A percentile compares a stretch with the other conserved stretches of the same genome.
Conservation (phyloP, 2,797 vertebrate genomes). For the Neoniphon sammara region DNA sequence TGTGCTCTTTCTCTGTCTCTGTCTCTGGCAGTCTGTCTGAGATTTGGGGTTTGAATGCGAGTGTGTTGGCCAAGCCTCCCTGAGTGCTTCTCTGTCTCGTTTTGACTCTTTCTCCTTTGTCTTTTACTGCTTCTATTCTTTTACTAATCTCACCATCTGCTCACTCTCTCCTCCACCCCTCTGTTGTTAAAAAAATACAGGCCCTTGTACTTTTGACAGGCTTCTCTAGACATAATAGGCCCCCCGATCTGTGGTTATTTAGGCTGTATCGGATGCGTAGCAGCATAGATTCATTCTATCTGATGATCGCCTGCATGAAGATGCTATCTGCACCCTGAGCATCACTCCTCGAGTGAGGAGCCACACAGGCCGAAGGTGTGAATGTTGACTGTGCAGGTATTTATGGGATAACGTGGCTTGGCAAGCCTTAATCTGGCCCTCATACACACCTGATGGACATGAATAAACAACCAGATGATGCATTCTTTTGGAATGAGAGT, state of each 20-base stretch:
- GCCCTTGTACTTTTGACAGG: conserved; percentile 59
- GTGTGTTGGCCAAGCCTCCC: conserved; percentile 62
- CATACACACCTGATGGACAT: conserved; percentile 27
- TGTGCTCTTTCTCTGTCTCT: conserved; percentile 60
- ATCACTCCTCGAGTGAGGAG: conserved; percentile 51
- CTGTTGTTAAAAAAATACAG: conserved; percentile 65
- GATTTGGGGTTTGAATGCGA: conserved; percentile 70
- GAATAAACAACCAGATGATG: conserved; percentile 40
- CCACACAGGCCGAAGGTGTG: conserved; percentile 51
- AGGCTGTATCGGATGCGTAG: conserved; percentile 49
- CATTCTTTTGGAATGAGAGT: conserved; percentile 15
- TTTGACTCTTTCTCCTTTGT: conserved; percentile 48
- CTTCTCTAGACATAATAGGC: conserved; percentile 79
- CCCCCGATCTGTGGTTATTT: conserved; percentile 71
- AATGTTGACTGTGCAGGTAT: conserved; percentile 70
- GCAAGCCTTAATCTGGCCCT: conserved; percentile 43
- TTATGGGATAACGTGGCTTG: conserved; percentile 49
- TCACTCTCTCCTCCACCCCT: conserved; percentile 69
- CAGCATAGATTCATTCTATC: conserved; percentile 60
- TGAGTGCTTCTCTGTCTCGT: conserved; percentile 65
- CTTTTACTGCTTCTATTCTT: conserved; percentile 66
- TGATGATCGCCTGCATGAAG: conserved; percentile 75
- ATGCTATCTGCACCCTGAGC: conserved; percentile 72
- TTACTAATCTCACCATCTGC: conserved; percentile 57
- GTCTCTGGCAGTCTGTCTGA: conserved; percentile 71